phyloP scores from a whole-genome alignment of 2,113 vertebrate species.

The Riparia riparia region DNA sequence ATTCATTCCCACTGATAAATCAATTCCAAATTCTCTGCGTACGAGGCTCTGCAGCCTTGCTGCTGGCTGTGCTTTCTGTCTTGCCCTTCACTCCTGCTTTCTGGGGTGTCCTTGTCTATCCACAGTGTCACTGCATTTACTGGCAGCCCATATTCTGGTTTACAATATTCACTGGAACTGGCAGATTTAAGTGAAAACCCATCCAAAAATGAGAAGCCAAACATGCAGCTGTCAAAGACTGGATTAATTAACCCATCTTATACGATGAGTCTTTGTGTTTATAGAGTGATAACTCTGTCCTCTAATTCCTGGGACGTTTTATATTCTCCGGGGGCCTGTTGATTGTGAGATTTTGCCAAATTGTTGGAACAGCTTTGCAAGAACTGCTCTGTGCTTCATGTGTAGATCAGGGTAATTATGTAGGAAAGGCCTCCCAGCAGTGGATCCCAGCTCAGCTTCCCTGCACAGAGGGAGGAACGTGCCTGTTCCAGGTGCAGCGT shows the following conservation, averaged over 20 bases:
- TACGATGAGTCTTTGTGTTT: neutral
- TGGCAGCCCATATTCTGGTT: neutral
- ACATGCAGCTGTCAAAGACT: constrained; percentile 8
- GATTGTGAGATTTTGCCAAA: neutral
- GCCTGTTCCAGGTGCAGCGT: neutral
- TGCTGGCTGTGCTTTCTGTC: neutral
- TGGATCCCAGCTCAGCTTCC: neutral
- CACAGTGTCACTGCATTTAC: neutral
- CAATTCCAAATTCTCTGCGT: neutral
- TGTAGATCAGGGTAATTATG: constrained; percentile 4
- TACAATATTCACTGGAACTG: neutral
- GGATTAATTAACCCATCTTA: constrained; percentile 49
- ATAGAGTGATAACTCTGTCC: constrained; percentile 4
- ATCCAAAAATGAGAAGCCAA: constrained; percentile 17
- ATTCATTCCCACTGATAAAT: neutral
- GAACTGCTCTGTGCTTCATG: neutral
- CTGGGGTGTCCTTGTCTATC: neutral
- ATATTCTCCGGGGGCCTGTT: neutral
- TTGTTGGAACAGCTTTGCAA: neutral
- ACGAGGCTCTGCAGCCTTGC: neutral
- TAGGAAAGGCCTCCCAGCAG: neutral
- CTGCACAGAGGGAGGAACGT: neutral
- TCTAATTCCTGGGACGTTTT: constrained; percentile 6
- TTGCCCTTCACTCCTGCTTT: neutral
- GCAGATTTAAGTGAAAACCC: constrained; percentile 1